Conservation (phyloP, 2,797 vertebrate species). For the Emydoidea blandingii region DNA sequence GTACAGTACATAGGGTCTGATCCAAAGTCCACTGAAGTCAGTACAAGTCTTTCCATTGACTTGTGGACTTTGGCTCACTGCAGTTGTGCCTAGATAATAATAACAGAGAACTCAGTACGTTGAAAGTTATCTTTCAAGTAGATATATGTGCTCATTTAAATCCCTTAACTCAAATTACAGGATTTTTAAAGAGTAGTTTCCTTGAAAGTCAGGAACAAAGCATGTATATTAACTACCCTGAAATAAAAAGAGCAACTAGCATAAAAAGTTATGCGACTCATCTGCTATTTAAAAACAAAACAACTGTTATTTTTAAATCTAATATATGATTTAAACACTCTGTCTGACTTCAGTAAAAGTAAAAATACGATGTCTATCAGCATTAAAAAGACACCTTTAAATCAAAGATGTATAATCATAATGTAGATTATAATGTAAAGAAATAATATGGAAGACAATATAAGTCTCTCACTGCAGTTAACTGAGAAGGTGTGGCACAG, state of each 20-base stretch:
- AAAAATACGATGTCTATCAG: conserved; percentile 10
- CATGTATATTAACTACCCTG: conserved; percentile 61
- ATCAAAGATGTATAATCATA: conserved; percentile 12
- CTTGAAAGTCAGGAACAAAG: conserved; percentile 67
- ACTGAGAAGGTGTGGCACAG: conserved; percentile 53
- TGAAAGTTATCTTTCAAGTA: conserved; percentile 65
- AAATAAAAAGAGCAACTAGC: conserved; percentile 45
- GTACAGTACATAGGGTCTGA: background rate
- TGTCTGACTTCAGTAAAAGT: conserved; percentile 18
- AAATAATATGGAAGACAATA: conserved; percentile 16
- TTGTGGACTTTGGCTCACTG: conserved; percentile 18
- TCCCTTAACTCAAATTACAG: conserved; percentile 72
- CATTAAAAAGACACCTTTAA: conserved; percentile 21
- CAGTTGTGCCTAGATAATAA: conserved; percentile 30
- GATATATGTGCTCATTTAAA: conserved; percentile 59
- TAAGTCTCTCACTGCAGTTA: conserved; percentile 31
- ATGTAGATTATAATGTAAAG: background rate
- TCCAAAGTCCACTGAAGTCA: background rate
- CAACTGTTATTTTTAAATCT: conserved; percentile 36
- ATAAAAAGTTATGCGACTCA: conserved; percentile 25
- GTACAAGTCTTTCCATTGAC: background rate
- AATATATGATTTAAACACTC: conserved; percentile 4
- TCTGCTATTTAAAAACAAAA: conserved; percentile 52
- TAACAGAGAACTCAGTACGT: conserved; percentile 41
- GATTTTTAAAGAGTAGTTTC: conserved; percentile 56